Evolutionary conservation across 2,113 vertebrate genomes (phyloP), one percentile per base, ranked within the genome.

Genomic region (Sialia sialis): DNA sequence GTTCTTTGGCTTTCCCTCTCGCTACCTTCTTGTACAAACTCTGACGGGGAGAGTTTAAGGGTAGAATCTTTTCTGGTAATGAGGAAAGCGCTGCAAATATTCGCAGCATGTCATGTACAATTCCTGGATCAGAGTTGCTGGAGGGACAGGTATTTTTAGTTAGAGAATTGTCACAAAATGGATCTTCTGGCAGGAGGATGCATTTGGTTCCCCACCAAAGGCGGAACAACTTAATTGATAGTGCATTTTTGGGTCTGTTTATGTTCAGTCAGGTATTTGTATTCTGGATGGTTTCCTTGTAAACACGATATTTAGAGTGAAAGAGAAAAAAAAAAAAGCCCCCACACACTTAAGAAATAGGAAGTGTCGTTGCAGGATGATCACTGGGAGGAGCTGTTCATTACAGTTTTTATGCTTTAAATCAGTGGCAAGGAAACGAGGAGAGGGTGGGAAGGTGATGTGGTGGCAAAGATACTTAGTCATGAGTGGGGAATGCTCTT

Each of bases 311-410:
- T n/a, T 77, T 44, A 29, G 16, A 20, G 9, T 36, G 36, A 14
- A 25, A 29, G 46, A 12, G 2, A 11, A 6, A 11, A n/a, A 6
- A 6, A 15, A 27, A 2, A 2, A 0, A 11, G 51, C 16, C 27
- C 18, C 25, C 23, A 11, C 43, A 16, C 9, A 14, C 9, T 69
- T 60, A 21, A 56, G 60, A 58, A 78, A 38, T 59, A 63, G 36
- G 59, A 94, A 69, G 5, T 74, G 43, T n/a, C n/a, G n/a, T 67
- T 70, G 32, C 13, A 18, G 34, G 68, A 15, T 52, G 62, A 46
- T 90, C 38, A 72, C n/a, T 76, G 75, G 18, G 70, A 66, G n/a
- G 49, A 92, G 38, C 49, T 66, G n/a, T 76, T 88, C 51, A 23
- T 94, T 90, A 38, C 41, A 41, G 17, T 62, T 89, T 60, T 73